phyloP scores from a whole-genome alignment of 2,113 vertebrate genomes.

The Cephalophus harveyi region DNA sequence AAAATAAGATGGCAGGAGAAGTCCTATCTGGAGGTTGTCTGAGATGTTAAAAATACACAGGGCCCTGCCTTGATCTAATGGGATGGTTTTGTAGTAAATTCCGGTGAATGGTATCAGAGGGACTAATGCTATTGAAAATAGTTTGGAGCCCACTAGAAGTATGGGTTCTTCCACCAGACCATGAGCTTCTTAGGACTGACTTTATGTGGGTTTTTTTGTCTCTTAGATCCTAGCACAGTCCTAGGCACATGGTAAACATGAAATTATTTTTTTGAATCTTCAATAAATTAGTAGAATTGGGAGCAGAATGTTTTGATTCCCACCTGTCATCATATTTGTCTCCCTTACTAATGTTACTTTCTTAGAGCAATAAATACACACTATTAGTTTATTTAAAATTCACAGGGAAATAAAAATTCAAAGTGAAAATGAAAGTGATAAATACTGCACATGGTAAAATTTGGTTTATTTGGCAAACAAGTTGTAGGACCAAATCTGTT shows the following conservation, averaged over 20 bases:
- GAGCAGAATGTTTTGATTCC: background rate
- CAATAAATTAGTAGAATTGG: background rate
- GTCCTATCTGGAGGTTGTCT: background rate
- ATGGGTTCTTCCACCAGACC: background rate
- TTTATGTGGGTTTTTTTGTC: background rate
- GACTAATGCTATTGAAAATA: background rate
- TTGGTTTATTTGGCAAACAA: background rate
- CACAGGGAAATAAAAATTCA: background rate
- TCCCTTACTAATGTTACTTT: background rate
- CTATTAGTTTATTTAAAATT: constrained; percentile 4
- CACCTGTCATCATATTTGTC: background rate
- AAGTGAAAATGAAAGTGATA: constrained; percentile 17
- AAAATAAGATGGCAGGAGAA: background rate
- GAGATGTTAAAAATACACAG: background rate
- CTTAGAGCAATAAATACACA: background rate
- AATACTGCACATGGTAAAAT: background rate
- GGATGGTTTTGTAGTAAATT: background rate
- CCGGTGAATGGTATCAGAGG: background rate
- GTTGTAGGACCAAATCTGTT: background rate
- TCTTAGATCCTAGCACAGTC: background rate
- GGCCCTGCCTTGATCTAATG: background rate
- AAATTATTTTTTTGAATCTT: background rate
- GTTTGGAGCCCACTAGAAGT: background rate
- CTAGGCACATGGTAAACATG: background rate
- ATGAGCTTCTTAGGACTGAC: background rate